Conservation (phyloP, 2,113 vertebrate species). For the Meleagris gallopavo region DNA sequence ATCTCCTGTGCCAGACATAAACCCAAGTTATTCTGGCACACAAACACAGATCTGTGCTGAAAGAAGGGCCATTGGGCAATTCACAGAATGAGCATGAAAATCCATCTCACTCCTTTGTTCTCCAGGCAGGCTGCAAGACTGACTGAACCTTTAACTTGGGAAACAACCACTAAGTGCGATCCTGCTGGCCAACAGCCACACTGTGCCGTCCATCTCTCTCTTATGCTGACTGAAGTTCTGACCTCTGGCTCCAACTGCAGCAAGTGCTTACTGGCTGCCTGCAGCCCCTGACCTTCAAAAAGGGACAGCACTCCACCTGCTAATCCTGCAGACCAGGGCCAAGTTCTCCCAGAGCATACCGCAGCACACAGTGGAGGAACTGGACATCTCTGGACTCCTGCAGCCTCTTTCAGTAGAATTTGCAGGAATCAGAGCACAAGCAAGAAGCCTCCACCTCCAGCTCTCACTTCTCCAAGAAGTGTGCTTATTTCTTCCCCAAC, state of each 20-base stretch:
- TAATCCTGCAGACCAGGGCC: not conserved
- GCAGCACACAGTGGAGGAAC: not conserved
- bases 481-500: not conserved
- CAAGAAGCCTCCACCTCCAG: not conserved
- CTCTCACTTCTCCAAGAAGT: not conserved
- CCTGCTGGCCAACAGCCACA: not conserved
- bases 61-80: constrained; percentile 50
- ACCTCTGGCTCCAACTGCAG: not conserved
- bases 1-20: constrained; percentile 44
- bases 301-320: not conserved
- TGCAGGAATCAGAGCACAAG: not conserved
- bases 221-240: not conserved
- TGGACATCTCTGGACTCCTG: not conserved
- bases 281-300: not conserved
- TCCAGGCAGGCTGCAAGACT: constrained; percentile 31
- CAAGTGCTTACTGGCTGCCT: not conserved
- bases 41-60: constrained; percentile 9
- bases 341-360: not conserved
- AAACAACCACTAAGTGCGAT: not conserved
- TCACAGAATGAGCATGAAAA: constrained; percentile 7
- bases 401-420: not conserved
- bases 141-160: constrained; percentile 6
- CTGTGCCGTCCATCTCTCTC: not conserved
- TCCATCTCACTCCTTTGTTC: not conserved
- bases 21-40: constrained; percentile 45